These are phyloP conservation scores for Pristionchus japonicus DNA, from an alignment of 2,888 invertebrate genomes.

Conservation along the genomic window DNA sequence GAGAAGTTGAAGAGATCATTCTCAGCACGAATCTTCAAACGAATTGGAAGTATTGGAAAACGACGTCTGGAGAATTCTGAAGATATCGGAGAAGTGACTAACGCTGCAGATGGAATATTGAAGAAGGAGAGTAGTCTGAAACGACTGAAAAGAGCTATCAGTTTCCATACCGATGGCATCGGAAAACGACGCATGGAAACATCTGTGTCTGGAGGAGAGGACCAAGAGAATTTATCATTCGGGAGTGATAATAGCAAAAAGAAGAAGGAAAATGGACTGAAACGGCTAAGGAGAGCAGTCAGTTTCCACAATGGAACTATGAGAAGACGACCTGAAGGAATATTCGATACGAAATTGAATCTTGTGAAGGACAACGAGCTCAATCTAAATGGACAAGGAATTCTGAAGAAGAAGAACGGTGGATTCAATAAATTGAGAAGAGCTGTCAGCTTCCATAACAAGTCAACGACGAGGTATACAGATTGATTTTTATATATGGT, in stretches of 20 bases:
- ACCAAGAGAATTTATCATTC: too few species aligned
- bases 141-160: neutral
- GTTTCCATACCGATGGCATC: neutral
- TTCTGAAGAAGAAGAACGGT: neutral
- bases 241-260: too few species aligned
- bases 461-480: neutral
- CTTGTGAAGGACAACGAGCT: neutral
- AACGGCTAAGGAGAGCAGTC: neutral
- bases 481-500: too few species aligned
- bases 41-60: neutral
- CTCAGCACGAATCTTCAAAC: neutral
- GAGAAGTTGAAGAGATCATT: neutral
- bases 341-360: neutral
- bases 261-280: neutral
- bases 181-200: too few species aligned
- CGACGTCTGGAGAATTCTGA: neutral
- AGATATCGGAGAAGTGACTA: neutral
- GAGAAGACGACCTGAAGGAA: neutral
- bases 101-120: too few species aligned
- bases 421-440: neutral
- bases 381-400: neutral
- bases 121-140: neutral
- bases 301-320: neutral
- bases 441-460: conserved; percentile 10
- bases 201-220: too few species aligned